Percentiles rank a stretch among this genome's conserved stretches.
These are phyloP conservation scores for Xestia rhomboidea DNA, from an alignment of 2,888 invertebrate species.

Conservation along the genomic window DNA sequence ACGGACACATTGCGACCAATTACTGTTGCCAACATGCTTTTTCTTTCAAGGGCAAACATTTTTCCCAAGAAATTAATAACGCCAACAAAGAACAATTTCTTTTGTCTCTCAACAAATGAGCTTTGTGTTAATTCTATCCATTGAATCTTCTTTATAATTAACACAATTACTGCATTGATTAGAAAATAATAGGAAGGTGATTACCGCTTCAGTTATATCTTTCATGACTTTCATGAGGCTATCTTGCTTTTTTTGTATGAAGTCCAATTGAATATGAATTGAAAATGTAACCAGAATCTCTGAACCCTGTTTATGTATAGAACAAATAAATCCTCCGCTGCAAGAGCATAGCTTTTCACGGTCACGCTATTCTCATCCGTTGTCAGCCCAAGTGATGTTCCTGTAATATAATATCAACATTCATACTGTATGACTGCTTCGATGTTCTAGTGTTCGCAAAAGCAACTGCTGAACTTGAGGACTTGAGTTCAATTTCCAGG, in stretches of 20 bases:
- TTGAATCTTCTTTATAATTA: neutral
- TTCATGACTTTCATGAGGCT: slow-evolving; percentile 10
- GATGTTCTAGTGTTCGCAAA: too few species aligned
- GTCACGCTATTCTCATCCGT: neutral
- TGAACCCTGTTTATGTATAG: neutral
- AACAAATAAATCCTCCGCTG: slow-evolving; percentile 11
- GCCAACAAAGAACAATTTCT: neutral
- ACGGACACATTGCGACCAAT: neutral
- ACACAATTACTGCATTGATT: neutral
- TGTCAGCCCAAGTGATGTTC: slow-evolving; percentile 33
- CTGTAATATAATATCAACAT: slow-evolving; percentile 7
- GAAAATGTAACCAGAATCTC: slow-evolving; percentile 31
- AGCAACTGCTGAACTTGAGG: too few species aligned
- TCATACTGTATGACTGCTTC: neutral
- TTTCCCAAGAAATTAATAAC: neutral
- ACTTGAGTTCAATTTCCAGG: too few species aligned
- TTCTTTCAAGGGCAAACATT: neutral
- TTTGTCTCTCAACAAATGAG: neutral
- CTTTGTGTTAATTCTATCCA: slow-evolving; percentile 9
- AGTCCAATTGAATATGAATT: slow-evolving; percentile 29
- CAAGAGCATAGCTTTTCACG: slow-evolving; percentile 16
- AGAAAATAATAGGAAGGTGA: neutral
- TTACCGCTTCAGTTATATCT: slow-evolving; percentile 34
- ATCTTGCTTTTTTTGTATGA: slow-evolving; percentile 23
- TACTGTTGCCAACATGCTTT: neutral